Evolutionary conservation across 1,140 invertebrate genomes (phyloP).

Genomic region (Drosophila serrata): DNA sequence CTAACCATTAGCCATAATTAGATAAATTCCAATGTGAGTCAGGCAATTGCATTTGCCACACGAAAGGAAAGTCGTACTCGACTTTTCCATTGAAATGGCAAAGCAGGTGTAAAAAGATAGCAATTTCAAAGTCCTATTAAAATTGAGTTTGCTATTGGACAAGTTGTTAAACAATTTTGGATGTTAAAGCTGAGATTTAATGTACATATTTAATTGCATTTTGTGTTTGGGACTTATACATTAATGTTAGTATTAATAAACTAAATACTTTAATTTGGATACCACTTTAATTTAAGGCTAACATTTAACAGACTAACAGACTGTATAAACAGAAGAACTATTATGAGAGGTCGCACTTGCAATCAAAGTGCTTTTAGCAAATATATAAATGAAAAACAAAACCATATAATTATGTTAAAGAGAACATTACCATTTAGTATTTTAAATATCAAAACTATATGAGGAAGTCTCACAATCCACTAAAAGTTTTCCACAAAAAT

Average conservation of each 20-base stretch:
- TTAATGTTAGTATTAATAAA: neutral
- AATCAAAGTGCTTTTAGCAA: no score
- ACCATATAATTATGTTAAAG: neutral
- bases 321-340: neutral
- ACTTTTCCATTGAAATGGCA: neutral
- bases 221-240: neutral
- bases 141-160: neutral
- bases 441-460: neutral
- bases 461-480: neutral
- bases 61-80: neutral
- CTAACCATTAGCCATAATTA: conserved; percentile 34
- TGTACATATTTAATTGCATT: neutral
- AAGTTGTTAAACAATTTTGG: neutral
- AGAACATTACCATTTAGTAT: neutral
- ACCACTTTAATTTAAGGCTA: neutral
- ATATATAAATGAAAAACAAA: neutral
- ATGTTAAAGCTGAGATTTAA: neutral
- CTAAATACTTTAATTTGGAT: neutral
- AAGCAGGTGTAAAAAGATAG: neutral
- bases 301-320: no score
- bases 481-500: neutral
- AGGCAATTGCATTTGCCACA: conserved; percentile 14
- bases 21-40: conserved; percentile 32
- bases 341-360: neutral
- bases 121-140: neutral